Evolutionary conservation across 2,113 vertebrate species (phyloP).

Genomic region (Carassius carassius): DNA sequence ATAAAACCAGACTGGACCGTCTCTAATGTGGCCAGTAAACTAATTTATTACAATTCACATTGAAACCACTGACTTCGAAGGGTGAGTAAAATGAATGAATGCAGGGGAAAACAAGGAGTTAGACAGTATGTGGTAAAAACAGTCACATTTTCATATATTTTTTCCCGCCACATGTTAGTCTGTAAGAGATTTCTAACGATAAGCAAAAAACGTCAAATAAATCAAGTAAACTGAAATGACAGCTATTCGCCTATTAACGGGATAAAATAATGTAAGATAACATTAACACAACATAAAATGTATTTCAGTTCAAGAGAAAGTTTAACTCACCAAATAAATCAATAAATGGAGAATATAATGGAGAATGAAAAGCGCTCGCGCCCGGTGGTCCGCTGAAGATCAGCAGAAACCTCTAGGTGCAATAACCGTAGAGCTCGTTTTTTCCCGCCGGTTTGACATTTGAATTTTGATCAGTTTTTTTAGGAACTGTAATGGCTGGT

Average conservation of each 20-base stretch:
- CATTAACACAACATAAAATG: neutral
- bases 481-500: neutral
- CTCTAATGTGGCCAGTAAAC: neutral
- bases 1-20: neutral
- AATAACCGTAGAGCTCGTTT: neutral
- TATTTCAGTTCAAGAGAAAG: neutral
- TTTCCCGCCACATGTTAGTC: neutral
- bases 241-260: neutral
- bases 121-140: neutral
- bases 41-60: neutral
- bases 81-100: neutral
- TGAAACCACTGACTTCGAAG: neutral
- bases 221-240: neutral
- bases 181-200: neutral
- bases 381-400: slow-evolving; percentile 22
- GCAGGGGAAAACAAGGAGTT: neutral
- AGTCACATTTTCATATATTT: neutral
- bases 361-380: slow-evolving; percentile 1
- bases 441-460: neutral
- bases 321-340: slow-evolving; percentile 28
- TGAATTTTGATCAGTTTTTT: neutral
- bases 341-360: slow-evolving; percentile 24
- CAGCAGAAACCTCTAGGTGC: slow-evolving; percentile 13
- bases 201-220: neutral
- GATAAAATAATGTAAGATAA: neutral